A percentile compares a stretch with the other conserved stretches of the same genome.
Conservation (phyloP, 2,888 invertebrate species). For the Dioctria linearis region DNA sequence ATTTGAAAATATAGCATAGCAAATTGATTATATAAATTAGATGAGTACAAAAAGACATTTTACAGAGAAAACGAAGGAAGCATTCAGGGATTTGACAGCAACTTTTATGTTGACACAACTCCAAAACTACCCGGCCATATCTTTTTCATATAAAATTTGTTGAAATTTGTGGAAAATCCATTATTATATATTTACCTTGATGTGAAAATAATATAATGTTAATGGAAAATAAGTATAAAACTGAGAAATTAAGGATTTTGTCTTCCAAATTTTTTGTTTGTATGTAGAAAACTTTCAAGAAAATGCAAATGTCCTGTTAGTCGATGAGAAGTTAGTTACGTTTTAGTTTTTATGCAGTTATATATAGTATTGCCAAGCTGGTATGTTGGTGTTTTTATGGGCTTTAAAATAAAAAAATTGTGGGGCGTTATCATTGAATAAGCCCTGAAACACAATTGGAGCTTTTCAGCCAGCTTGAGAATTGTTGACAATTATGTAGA, state of each 20-base stretch:
- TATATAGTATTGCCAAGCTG: too few species aligned
- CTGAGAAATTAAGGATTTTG: not conserved
- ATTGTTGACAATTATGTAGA: too few species aligned
- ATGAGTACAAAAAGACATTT: not conserved
- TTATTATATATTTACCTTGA: conserved; percentile 6
- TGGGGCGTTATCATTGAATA: too few species aligned
- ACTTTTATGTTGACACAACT: conserved; percentile 48
- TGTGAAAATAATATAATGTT: conserved; percentile 15
- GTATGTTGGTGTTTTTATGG: too few species aligned
- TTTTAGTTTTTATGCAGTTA: not conserved
- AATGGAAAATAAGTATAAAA: conserved; percentile 14
- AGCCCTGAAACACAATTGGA: too few species aligned
- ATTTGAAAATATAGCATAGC: too few species aligned
- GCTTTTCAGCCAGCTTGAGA: too few species aligned
- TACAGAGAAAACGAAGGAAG: not conserved
- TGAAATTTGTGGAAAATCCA: not conserved
- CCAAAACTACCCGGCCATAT: conserved; percentile 40
- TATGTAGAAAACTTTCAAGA: conserved; percentile 31
- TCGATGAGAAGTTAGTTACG: conserved; percentile 12
- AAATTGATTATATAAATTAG: too few species aligned
- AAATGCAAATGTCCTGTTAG: conserved; percentile 38
- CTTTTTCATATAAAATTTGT: not conserved
- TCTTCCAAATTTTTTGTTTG: conserved; percentile 30
- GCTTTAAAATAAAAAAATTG: too few species aligned
- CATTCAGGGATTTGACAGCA: conserved; percentile 29